Percentiles rank a stretch among this genome's conserved stretches.
phyloP scores from a whole-genome alignment of 92 coral and sea anemone species.

The Metridium senile region DNA sequence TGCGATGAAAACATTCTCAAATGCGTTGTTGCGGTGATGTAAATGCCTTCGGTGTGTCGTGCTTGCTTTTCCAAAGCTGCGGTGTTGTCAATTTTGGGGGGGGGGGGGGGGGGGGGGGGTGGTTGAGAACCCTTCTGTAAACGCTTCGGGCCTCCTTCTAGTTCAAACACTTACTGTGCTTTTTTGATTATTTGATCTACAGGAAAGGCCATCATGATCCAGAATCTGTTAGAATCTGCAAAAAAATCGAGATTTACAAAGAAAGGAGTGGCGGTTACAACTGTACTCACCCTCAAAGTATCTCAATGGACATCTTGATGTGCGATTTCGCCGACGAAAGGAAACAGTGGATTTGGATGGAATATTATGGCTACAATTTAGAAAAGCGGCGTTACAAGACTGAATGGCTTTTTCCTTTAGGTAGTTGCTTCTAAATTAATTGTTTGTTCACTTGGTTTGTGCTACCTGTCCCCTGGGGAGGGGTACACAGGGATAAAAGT shows the following conservation, averaged over 20 bases:
- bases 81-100: too few species aligned
- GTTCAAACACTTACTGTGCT: too few species aligned
- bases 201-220: conserved; percentile 37
- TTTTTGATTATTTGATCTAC: background rate
- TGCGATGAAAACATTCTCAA: too few species aligned
- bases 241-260: conserved; percentile 25
- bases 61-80: too few species aligned
- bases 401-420: conserved; percentile 53
- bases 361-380: conserved; percentile 23
- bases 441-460: too few species aligned
- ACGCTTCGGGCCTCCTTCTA: too few species aligned
- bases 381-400: conserved; percentile 47
- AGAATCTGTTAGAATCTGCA: background rate
- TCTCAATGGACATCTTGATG: conserved; percentile 36
- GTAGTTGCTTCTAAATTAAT: conserved; percentile 11
- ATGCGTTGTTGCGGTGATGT: too few species aligned
- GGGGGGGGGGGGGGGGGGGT: too few species aligned
- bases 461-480: too few species aligned
- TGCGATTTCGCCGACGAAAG: conserved; percentile 26
- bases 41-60: too few species aligned
- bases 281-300: conserved; percentile 27
- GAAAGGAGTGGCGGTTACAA: conserved; percentile 20
- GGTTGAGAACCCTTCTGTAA: too few species aligned
- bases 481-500: too few species aligned
- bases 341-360: conserved; percentile 23